Base-by-base conservation (phyloP, 2,888 invertebrate genomes). In the Bellardia pandia region DNA sequence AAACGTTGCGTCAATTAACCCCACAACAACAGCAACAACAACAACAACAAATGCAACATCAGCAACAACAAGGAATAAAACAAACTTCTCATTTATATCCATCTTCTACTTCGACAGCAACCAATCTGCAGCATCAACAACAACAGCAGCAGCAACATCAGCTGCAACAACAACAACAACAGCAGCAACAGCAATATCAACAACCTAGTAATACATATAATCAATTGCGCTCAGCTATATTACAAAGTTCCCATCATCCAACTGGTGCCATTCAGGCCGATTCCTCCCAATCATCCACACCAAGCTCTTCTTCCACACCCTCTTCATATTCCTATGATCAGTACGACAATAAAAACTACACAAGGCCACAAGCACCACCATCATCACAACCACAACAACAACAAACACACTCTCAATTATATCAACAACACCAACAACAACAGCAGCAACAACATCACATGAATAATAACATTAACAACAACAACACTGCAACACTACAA, bases 21-120 rank as follows among this genome's bases (percentile, higher is more conserved):
- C 89, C 86, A 7, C 88, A 89, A 60, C 89, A 88, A 84, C 90
- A 89, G 56, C 90, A 90, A 40, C 90, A 88, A 7, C 90, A 90
- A 40, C 90, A 88, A 7, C 88, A 89, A 60, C 89, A 88, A 84
- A 13, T 45, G 45, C 90, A 89, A 51, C 90, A 90, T 33, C 90
- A 88, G 74, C 90, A 90, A 53, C 88, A 89, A 51, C 90, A 91
- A 88, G 89, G 91, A 88, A 90, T 91, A 89, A 92, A 93, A 91
- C 93, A 93, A 91, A 90, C 92, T 91, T 93, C 93, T 92, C 93
- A 93, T 91, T 92, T 93, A 90, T 93, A 93, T 92, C 92, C 93
- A 91, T 85, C 87, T 87, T 87, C 87, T 87, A 72, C 64, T 79
- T 86, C 86, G 72, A 62, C 90, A 89, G 88, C 90, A 84, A 88